phyloP scores from a whole-genome alignment of 2,113 vertebrate genomes.

The Hippoglossus stenolepis region DNA sequence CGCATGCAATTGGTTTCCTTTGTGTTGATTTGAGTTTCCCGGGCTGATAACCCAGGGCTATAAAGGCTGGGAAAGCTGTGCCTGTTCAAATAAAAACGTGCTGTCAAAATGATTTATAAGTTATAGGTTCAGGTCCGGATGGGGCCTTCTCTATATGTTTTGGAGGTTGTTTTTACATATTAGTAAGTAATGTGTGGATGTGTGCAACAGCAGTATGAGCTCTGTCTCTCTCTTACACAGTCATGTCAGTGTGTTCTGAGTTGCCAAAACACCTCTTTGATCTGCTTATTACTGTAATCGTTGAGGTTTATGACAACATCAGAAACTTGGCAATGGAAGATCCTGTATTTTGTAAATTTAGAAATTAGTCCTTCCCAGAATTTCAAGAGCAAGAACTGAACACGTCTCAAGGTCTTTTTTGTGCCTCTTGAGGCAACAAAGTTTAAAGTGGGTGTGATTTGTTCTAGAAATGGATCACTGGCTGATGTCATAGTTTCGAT shows the following conservation, averaged over 20 bases:
- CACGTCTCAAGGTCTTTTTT: not conserved
- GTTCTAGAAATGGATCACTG: slow-evolving; percentile 20
- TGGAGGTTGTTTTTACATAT: not conserved
- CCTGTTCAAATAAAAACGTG: too few species aligned
- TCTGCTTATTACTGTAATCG: slow-evolving; percentile 8
- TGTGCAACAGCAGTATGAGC: not conserved
- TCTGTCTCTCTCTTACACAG: too few species aligned
- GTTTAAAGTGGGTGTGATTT: slow-evolving; percentile 20
- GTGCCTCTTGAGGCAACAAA: slow-evolving; percentile 6
- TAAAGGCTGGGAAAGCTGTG: too few species aligned
- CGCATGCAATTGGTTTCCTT: too few species aligned
- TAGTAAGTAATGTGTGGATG: not conserved
- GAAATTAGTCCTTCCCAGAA: slow-evolving; percentile 14
- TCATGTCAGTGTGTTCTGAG: slow-evolving; percentile 5
- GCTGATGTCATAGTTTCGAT: slow-evolving; percentile 1
- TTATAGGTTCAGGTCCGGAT: too few species aligned
- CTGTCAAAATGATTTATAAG: too few species aligned
- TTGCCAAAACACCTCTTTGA: slow-evolving; percentile 28
- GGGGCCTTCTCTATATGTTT: not conserved
- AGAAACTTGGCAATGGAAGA: not conserved
- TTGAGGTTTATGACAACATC: not conserved
- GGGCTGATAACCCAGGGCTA: too few species aligned
- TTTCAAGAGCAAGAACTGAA: slow-evolving; percentile 8
- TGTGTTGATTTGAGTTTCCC: too few species aligned
- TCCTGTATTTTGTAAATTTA: not conserved